Evolutionary conservation across 2,797 vertebrate genomes (phyloP).

Genomic region (Enteromius unitaeniatus): DNA sequence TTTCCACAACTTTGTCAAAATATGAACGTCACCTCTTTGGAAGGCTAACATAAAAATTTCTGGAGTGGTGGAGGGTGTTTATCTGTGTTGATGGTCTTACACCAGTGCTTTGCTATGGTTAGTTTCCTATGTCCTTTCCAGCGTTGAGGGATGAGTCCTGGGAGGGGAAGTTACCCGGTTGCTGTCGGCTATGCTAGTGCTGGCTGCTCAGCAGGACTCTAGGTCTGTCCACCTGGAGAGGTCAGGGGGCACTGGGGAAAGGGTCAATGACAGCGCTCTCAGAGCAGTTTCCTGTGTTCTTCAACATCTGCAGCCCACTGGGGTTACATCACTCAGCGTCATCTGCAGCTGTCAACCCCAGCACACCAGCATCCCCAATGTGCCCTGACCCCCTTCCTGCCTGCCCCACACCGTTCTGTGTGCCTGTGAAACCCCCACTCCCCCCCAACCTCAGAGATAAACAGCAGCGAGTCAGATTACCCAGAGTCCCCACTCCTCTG

Average conservation of each 20-base stretch:
- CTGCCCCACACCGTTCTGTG: conserved; percentile 19
- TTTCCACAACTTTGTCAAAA: conserved; percentile 50
- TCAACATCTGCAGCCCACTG: conserved; percentile 62
- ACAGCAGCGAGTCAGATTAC: conserved; percentile 59
- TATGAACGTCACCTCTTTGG: conserved; percentile 17
- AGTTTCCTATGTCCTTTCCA: conserved; percentile 50
- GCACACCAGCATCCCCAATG: conserved; percentile 55
- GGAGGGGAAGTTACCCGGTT: conserved; percentile 48
- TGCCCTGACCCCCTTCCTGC: conserved; percentile 50
- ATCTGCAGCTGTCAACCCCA: conserved; percentile 58
- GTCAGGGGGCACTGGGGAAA: conserved; percentile 45
- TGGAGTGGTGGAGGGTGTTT: conserved; percentile 4
- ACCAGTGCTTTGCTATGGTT: conserved; percentile 38
- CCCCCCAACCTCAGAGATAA: conserved; percentile 55
- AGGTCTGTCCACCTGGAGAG: conserved; percentile 56
- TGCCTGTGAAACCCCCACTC: conserved; percentile 4
- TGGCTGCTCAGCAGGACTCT: conserved; percentile 51
- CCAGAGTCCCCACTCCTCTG: conserved; percentile 55
- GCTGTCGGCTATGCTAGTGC: not conserved
- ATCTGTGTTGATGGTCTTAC: conserved; percentile 41
- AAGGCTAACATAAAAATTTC: conserved; percentile 3
- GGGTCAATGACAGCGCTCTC: conserved; percentile 36
- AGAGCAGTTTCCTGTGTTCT: conserved; percentile 54
- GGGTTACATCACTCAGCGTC: conserved; percentile 61
- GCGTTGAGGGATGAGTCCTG: conserved; percentile 40